phyloP scores from a whole-genome alignment of 2,113 vertebrate genomes.

The Chinchilla lanigera region DNA sequence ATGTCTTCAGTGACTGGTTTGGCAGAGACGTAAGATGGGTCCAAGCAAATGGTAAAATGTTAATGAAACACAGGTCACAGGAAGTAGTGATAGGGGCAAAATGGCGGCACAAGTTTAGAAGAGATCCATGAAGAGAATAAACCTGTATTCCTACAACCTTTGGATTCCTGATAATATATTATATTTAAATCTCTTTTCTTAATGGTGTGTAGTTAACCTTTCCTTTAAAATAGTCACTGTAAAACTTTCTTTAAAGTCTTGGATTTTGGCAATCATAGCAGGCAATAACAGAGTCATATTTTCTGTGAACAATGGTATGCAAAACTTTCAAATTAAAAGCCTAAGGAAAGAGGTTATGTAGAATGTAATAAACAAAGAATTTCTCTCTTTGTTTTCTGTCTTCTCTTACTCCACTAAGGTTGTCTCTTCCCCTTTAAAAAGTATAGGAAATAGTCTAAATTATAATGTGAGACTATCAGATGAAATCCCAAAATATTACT shows the following conservation, averaged over 20 bases:
- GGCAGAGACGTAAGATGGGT: background rate
- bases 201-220: background rate
- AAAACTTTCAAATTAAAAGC: conserved; percentile 25
- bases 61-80: background rate
- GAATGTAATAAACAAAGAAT: conserved; percentile 31
- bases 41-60: background rate
- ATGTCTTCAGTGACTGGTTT: background rate
- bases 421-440: conserved; percentile 59
- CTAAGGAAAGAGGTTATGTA: conserved; percentile 32
- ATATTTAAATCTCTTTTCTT: background rate
- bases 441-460: conserved; percentile 60
- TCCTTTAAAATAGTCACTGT: conserved; percentile 30
- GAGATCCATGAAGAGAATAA: background rate
- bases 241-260: conserved; percentile 10
- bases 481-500: conserved; percentile 53
- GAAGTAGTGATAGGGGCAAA: background rate
- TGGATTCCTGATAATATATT: background rate
- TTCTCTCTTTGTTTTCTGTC: conserved; percentile 10
- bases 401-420: background rate
- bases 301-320: background rate
- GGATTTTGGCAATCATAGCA: background rate
- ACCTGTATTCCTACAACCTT: background rate
- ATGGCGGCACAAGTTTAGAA: background rate
- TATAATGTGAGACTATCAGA: conserved; percentile 50
- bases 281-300: background rate